Percentiles rank a stretch among this genome's conserved stretches.
Conservation (phyloP, 2,888 invertebrate genomes). For the Dermolepida albohirtum region DNA sequence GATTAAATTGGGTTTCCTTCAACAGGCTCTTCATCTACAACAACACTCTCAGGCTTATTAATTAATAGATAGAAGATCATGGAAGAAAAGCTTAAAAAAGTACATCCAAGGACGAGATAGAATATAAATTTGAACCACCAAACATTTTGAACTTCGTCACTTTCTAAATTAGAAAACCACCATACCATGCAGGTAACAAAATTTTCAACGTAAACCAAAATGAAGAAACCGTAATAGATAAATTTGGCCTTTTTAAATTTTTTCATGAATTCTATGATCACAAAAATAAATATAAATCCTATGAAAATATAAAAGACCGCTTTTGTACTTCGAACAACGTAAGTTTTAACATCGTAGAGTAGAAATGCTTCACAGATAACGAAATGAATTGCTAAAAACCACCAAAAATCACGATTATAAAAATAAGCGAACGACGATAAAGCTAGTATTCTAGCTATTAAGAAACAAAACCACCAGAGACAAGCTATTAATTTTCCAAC, state of each 20-base stretch:
- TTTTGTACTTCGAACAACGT: conserved; percentile 63
- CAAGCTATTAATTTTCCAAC: conserved; percentile 76
- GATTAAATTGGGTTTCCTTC: conserved; percentile 6
- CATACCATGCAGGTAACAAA: conserved; percentile 77
- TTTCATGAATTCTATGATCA: conserved; percentile 83
- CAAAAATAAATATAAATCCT: conserved; percentile 80
- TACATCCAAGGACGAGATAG: conserved; percentile 71
- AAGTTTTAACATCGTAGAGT: conserved; percentile 72
- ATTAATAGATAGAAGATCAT: conserved; percentile 74
- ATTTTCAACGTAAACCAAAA: conserved; percentile 75
- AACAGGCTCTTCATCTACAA: conserved; percentile 52
- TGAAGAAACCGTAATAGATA: conserved; percentile 77
- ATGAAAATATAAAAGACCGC: conserved; percentile 75
- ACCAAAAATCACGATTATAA: conserved; percentile 72
- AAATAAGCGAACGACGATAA: conserved; percentile 78
- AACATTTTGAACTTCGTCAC: conserved; percentile 61
- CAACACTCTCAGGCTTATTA: conserved; percentile 70
- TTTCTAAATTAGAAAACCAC: conserved; percentile 71
- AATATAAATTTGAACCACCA: conserved; percentile 80
- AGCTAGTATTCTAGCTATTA: conserved; percentile 77
- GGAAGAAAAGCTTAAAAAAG: conserved; percentile 71
- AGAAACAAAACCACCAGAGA: conserved; percentile 83
- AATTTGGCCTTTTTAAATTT: conserved; percentile 79
- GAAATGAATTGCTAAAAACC: conserved; percentile 74
- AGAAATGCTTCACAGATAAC: conserved; percentile 74